A percentile compares a stretch with the other conserved stretches of the same genome.
These are phyloP conservation scores for Mastomys natalensis DNA, from an alignment of 2,113 vertebrate genomes.

Conservation along the genomic window DNA sequence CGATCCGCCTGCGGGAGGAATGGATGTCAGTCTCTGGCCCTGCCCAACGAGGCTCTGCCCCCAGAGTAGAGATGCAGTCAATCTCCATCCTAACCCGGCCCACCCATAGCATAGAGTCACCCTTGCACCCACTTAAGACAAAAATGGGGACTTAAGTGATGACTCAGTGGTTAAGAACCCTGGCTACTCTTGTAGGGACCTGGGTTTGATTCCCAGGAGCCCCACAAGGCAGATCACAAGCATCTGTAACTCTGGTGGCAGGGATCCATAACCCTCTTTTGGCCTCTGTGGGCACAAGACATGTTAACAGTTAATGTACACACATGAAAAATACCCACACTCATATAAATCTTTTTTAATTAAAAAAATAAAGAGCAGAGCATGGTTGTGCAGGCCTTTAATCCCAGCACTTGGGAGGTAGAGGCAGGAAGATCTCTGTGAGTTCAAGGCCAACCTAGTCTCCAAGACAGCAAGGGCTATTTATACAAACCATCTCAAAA, in stretches of 20 bases:
- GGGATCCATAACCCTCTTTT: not conserved
- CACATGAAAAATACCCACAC: not conserved
- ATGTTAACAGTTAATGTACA: not conserved
- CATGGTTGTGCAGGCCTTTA: not conserved
- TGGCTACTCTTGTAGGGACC: not conserved
- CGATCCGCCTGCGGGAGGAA: constrained; percentile 89
- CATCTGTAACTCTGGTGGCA: not conserved
- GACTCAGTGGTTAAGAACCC: not conserved
- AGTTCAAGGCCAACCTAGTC: not conserved
- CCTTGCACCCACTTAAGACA: not conserved
- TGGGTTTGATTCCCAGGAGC: not conserved
- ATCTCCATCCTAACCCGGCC: not conserved
- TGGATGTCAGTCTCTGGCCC: not conserved
- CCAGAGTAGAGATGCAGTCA: not conserved
- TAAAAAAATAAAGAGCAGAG: not conserved
- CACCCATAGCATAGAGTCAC: accelerated
- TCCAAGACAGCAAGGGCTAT: not conserved
- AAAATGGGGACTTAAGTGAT: not conserved
- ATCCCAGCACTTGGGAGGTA: not conserved
- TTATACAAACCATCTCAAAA: not conserved
- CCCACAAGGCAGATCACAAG: not conserved
- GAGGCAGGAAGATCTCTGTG: not conserved
- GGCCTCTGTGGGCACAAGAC: not conserved
- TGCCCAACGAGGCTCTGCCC: not conserved
- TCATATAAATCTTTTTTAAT: not conserved